These are phyloP conservation scores for Tarsius wallacei DNA, from an alignment of 2,797 vertebrate species.

Conservation along the genomic window DNA sequence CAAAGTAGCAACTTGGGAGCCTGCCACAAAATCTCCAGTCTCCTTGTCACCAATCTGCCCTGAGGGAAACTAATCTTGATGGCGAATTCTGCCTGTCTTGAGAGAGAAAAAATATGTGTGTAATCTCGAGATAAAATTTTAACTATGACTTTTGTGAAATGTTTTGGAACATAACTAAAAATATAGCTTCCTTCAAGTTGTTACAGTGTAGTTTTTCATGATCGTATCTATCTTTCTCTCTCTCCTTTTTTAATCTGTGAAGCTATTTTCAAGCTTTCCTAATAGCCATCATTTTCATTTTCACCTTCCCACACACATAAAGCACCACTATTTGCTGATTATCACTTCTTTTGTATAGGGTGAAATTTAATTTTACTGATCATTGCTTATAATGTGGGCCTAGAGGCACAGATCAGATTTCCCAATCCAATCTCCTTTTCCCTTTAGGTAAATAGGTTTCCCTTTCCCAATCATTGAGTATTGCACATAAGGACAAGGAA, in stretches of 20 bases:
- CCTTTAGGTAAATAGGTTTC: not conserved
- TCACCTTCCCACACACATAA: not conserved
- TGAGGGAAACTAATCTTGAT: not conserved
- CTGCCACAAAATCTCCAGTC: not conserved
- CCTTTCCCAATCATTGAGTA: not conserved
- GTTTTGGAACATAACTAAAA: not conserved
- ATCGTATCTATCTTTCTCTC: not conserved
- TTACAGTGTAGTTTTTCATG: not conserved
- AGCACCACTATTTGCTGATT: not conserved
- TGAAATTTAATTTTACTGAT: conserved; percentile 56
- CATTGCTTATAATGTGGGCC: not conserved
- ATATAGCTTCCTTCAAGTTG: not conserved
- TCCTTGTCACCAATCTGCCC: not conserved
- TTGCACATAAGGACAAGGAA: not conserved
- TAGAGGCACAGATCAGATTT: not conserved
- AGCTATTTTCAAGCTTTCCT: not conserved
- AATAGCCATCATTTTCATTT: not conserved
- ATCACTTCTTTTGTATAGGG: not conserved
- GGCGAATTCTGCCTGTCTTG: not conserved
- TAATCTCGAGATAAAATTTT: conserved; percentile 12
- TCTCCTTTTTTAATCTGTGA: not conserved
- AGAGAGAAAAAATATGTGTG: not conserved
- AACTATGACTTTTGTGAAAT: conserved; percentile 29
- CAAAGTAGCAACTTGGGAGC: not conserved
- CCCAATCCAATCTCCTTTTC: not conserved